Evolutionary conservation across 1,140 invertebrate species (phyloP), one percentile per base, ranked within the genome.

Genomic region (Apis cerana): DNA sequence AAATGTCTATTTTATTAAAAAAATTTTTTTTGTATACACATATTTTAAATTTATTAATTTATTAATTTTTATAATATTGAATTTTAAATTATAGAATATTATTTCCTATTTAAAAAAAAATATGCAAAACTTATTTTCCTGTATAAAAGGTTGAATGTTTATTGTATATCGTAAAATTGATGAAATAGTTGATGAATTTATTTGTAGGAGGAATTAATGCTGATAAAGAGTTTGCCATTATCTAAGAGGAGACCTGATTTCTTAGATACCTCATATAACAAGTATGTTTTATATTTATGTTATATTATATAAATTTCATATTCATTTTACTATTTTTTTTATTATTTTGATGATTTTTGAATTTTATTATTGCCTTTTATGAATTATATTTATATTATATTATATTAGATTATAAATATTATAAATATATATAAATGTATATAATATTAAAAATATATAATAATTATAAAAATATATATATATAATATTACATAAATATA

Each of bases 171-270:
- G 5, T n/a, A 64, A 15, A 13, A 33, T 15, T 13, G n/a, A 74
- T 59, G 5, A 23, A 74, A 19, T 50, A 62, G n/a, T 48, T 52
- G 8, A 9, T 48, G 1, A 8, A 33, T 56, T 59, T 23, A 33
- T 83, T 92, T 92, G 12, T 69, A 96, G 94, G 96, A 96, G 71
- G 94, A 96, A 89, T 93, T 97, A 68, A 93, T 96, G 92, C 93
- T 94, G 21, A 94, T 96, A 80, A 94, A 95, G 62, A 91, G 92
- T 87, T 94, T 94, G 87, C 95, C 95, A 80, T 92, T 96, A 82
- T 95, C 96, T 61, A 95, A 95, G 88, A 92, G 91, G 8, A 94
- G 95, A 80, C 95, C 96, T 50, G 94, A 95, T 75, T 95, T 94
- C 89, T 93, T 96, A 84, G 95, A 96, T 85, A 92, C 92, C 80